Evolutionary conservation across 2,113 vertebrate genomes (phyloP), one percentile per base, ranked within the genome.

Genomic region (Prietella phreatophila): DNA sequence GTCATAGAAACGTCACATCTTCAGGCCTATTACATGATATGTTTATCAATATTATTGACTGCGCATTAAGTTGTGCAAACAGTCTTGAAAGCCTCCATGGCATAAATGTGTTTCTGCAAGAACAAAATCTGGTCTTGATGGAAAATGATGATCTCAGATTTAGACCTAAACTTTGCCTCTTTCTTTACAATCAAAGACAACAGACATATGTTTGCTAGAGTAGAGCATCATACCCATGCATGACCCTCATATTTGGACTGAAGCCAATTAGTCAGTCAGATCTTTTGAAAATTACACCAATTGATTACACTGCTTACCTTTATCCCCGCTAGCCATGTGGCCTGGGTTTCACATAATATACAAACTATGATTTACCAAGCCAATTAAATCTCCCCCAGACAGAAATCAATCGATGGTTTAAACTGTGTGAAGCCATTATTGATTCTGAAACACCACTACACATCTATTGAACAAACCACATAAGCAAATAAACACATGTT

Each of bases 321-420:
- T 73, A 19, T 61, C 63, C 55, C 55, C 17, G 4, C 1, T 36
- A 30, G 84, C 84, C 81, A n/a, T 81, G 27, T 73, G 53, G 81
- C 60, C 36, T 19, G 69, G 27, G 65, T 36, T 89, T 65, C 87
- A 78, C 30, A n/a, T 27, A 61, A 76, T 81, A 19, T 71, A 86
- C 81, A 75, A 86, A 69, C 81, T 39, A 60, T 87, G 50, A 76
- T 84, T 78, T 76, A 84, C 87, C 55, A 82, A 87, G 90, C 85
- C 89, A 89, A 92, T 90, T 90, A 88, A 87, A 86, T 85, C 87
- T 86, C 79, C 87, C 47, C 83, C 85, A 87, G 82, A 83, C 87
- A 55, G 65, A 78, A 86, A 76, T 56, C 61, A 85, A 92, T 90
- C 88, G 33, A 91, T 91, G 90, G 58, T 87, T 87, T 88, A 92